Evolutionary conservation across 2,888 invertebrate genomes (phyloP).

Genomic region (Didymodactylos carnosus): DNA sequence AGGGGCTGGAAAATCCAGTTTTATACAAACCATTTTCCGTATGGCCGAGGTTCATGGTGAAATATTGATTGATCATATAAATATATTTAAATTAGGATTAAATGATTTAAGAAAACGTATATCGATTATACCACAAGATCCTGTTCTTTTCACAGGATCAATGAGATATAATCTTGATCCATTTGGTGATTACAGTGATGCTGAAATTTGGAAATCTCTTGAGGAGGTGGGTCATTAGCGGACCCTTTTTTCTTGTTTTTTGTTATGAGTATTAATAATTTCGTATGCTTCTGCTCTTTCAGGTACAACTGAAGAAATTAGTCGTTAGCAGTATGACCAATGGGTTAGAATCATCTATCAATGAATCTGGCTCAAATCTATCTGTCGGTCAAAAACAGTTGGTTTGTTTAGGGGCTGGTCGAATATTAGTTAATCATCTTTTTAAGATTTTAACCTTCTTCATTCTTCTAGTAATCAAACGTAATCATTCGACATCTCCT

Average conservation of each 20-base stretch:
- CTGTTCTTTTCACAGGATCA: constrained; percentile 31
- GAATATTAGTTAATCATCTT: no score
- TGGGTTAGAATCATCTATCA: constrained; percentile 23
- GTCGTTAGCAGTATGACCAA: constrained; percentile 22
- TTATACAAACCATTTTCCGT: constrained; percentile 10
- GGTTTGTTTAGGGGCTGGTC: constrained; percentile 29
- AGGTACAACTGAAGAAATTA: no score
- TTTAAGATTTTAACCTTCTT: no score
- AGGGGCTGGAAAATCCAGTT: constrained; percentile 6
- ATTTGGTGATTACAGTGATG: constrained; percentile 26
- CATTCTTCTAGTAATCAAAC: no score
- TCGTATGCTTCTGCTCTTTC: no score
- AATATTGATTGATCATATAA: constrained; percentile 10
- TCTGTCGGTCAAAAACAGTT: constrained; percentile 31
- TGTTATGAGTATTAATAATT: no score
- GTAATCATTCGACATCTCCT: no score
- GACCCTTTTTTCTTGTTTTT: no score
- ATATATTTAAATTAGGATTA: constrained; percentile 7
- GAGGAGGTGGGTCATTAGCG: constrained; percentile 31
- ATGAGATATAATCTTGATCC: constrained; percentile 33
- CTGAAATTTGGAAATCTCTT: constrained; percentile 27
- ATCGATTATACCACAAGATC: constrained; percentile 26
- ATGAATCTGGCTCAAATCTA: constrained; percentile 29
- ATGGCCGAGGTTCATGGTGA: constrained; percentile 1
- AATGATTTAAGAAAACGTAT: constrained; percentile 13